These are phyloP conservation scores for Mesochorus sp. DNA, from an alignment of 2,888 invertebrate species.

Conservation along the genomic window DNA sequence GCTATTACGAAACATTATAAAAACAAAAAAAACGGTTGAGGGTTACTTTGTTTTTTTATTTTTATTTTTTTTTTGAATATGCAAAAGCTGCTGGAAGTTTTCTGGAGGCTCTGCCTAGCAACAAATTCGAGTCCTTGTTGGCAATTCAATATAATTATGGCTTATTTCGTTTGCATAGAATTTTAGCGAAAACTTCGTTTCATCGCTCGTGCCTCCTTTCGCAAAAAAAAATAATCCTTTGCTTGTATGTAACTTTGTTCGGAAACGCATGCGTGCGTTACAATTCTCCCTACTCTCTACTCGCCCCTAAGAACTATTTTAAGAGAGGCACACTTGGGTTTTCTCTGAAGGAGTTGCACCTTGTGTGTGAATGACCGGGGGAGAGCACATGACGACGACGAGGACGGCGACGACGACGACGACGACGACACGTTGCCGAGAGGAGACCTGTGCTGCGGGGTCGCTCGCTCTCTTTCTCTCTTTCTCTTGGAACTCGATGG, in stretches of 20 bases:
- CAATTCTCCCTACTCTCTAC: conserved; percentile 18
- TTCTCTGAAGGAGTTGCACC: conserved; percentile 66
- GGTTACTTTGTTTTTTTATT: not conserved
- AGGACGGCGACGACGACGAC: too few species aligned
- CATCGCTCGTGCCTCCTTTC: too few species aligned
- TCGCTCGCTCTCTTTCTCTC: conserved; percentile 7
- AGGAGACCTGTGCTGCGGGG: conserved; percentile 10
- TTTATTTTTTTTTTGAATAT: not conserved
- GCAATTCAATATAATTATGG: too few species aligned
- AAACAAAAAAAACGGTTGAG: not conserved
- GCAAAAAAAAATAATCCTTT: not conserved
- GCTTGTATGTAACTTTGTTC: not conserved
- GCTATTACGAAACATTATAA: not conserved
- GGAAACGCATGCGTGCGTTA: conserved; percentile 37
- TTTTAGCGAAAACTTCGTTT: too few species aligned
- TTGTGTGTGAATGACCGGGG: conserved; percentile 76
- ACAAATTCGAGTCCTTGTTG: too few species aligned
- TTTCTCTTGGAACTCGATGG: conserved; percentile 16
- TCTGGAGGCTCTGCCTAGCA: too few species aligned
- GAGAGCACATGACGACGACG: conserved; percentile 49
- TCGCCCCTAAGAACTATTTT: conserved; percentile 52
- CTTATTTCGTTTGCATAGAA: too few species aligned
- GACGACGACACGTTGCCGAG: conserved; percentile 41
- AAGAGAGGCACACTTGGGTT: conserved; percentile 49
- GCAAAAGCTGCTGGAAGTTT: too few species aligned